A percentile compares a stretch with the other conserved stretches of the same genome.
These are phyloP conservation scores for Globodera rostochiensis DNA, from an alignment of 1,140 invertebrate species.

Conservation along the genomic window DNA sequence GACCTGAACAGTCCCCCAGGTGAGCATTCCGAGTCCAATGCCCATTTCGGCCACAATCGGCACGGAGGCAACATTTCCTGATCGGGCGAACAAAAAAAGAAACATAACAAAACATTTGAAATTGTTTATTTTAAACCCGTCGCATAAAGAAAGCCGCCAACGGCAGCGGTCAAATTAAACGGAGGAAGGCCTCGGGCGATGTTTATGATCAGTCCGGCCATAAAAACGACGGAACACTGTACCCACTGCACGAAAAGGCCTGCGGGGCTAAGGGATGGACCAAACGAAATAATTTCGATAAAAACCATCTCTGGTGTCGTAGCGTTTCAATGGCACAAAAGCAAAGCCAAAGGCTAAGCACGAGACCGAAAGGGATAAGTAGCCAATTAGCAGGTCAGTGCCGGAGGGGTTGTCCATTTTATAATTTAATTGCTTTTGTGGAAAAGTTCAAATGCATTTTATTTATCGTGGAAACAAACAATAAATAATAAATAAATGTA, in stretches of 20 bases:
- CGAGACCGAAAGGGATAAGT: slow-evolving; percentile 46
- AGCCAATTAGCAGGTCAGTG: slow-evolving; percentile 40
- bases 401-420: slow-evolving; percentile 23
- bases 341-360: slow-evolving; percentile 54
- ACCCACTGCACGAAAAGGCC: slow-evolving; percentile 64
- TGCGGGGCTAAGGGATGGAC: neutral
- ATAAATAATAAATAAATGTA: neutral
- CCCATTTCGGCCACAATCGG: slow-evolving; percentile 41
- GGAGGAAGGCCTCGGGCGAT: slow-evolving; percentile 50
- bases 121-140: slow-evolving; percentile 48
- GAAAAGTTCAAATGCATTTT: neutral
- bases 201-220: slow-evolving; percentile 58
- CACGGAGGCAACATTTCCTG: slow-evolving; percentile 34
- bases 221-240: slow-evolving; percentile 56
- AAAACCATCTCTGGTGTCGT: slow-evolving; percentile 52
- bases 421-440: neutral
- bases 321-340: slow-evolving; percentile 53
- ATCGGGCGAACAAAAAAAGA: neutral
- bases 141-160: slow-evolving; percentile 59
- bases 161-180: slow-evolving; percentile 52
- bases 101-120: neutral
- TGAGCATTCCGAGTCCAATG: slow-evolving; percentile 41
- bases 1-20: slow-evolving; percentile 42
- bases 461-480: neutral
- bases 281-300: neutral